Conservation (phyloP, 2,888 invertebrate species). For the Lepidocyrtoides sp. region DNA sequence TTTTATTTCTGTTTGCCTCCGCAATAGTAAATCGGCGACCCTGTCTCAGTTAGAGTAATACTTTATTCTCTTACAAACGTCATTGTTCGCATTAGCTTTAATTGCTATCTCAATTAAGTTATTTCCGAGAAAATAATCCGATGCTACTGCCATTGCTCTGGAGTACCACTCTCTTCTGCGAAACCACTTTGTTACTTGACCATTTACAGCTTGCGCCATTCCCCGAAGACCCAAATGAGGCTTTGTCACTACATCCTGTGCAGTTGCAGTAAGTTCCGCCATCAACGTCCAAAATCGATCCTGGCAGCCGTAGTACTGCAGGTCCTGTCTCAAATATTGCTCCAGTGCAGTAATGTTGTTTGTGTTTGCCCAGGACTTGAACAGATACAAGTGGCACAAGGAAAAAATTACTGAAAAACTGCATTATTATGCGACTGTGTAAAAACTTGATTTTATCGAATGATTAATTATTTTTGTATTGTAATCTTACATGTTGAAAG, state of each 20-base stretch:
- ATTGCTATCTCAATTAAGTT: slow-evolving; percentile 87
- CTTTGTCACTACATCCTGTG: slow-evolving; percentile 87
- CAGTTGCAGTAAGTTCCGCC: slow-evolving; percentile 88
- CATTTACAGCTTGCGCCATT: slow-evolving; percentile 88
- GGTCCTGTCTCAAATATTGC: slow-evolving; percentile 87
- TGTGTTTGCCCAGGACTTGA: slow-evolving; percentile 89
- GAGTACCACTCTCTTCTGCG: slow-evolving; percentile 88
- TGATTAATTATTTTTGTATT: slow-evolving; percentile 55
- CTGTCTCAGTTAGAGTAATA: neutral
- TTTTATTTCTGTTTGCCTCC: neutral
- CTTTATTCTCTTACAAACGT: slow-evolving; percentile 24
- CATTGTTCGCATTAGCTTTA: slow-evolving; percentile 62
- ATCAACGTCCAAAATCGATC: slow-evolving; percentile 87
- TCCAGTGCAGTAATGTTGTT: slow-evolving; percentile 88
- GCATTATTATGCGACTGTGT: neutral
- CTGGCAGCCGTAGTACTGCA: slow-evolving; percentile 42
- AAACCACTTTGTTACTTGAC: slow-evolving; percentile 90
- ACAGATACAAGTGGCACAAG: neutral
- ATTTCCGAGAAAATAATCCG: slow-evolving; percentile 88
- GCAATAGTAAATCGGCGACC: neutral
- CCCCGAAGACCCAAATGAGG: slow-evolving; percentile 87
- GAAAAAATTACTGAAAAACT: neutral
- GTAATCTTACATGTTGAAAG: slow-evolving; percentile 75
- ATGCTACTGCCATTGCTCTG: slow-evolving; percentile 87
- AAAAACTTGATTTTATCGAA: slow-evolving; percentile 2